Base-by-base conservation (phyloP, 2,888 invertebrate species). In the Eledone cirrhosa region DNA sequence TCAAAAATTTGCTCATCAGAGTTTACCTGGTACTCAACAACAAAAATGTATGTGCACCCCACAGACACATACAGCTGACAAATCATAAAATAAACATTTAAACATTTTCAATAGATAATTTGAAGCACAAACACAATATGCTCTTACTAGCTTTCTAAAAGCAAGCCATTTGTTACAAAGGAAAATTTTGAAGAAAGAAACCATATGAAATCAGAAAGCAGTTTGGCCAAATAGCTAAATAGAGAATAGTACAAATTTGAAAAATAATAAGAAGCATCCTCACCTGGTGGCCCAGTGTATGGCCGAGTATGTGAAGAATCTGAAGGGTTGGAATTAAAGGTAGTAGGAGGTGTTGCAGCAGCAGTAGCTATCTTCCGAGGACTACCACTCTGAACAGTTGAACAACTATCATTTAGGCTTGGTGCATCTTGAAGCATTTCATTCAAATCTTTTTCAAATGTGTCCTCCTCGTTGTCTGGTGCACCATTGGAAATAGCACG, bases 401-500 rank as follows among this genome's bases (percentile, higher is more conserved):
- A 87, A 76, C 88, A 87, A 41, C 85, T 82, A 72, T 89, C 88
- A 78, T 87, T 87, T 41, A 89, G 84, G 78, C 82, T 85, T 8
- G 89, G 89, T 11, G 87, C 90, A 81, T 89, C 90, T 77, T 89
- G 88, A 81, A 90, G 81, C 82, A 89, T 89, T 78, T 90, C 89
- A 76, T 88, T 87, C 63, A 89, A 82, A 78, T 90, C 89, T 63
- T 86, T 82, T 80, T 89, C 89, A 86, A 89, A 89, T 48, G 86
- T 86, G 81, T 88, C 89, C 72, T 89, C 89, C 77, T 87, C 87
- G 74, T 82, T 83, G 72, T 72, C 72, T 7, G 82, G 81, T 41
- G 83, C 83, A 24, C 84, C 84, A 78, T 84, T 82, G 77, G 82
- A 77, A 19, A 80, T 78, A 79, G 78, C 63, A 80, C 78, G 80